Evolutionary conservation across 2,113 vertebrate species (phyloP).

Genomic region (Myotis lucifugus): DNA sequence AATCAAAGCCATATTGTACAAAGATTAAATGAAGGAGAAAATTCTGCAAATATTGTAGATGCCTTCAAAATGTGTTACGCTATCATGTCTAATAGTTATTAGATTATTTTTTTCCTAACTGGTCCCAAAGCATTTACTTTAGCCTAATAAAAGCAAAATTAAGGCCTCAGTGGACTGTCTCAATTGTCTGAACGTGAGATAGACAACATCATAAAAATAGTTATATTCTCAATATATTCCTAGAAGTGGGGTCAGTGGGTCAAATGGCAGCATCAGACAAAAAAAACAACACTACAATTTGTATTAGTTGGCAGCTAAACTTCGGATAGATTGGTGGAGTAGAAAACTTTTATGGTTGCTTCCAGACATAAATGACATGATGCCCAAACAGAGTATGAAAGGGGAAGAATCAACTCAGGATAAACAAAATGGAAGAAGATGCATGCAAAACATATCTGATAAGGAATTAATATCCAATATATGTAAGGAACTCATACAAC

Average conservation of each 20-base stretch:
- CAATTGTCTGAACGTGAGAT: conserved; percentile 20
- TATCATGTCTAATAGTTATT: not conserved
- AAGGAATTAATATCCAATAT: not conserved
- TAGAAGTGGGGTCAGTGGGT: too few species aligned
- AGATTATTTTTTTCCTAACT: not conserved
- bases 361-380: not conserved
- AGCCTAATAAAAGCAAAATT: not conserved
- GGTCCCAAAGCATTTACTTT: not conserved
- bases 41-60: not conserved
- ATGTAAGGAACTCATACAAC: not conserved
- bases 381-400: not conserved
- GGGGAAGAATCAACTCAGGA: not conserved
- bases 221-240: not conserved
- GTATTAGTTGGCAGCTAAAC: not conserved
- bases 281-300: not conserved
- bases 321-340: not conserved
- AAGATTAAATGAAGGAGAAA: conserved; percentile 25
- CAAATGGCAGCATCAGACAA: too few species aligned
- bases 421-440: not conserved
- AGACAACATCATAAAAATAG: not conserved
- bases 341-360: not conserved
- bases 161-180: not conserved
- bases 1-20: not conserved
- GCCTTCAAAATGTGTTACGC: not conserved
- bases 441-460: not conserved